Evolutionary conservation across 2,113 vertebrate genomes (phyloP).

Genomic region (Coptodon bakossiorum): DNA sequence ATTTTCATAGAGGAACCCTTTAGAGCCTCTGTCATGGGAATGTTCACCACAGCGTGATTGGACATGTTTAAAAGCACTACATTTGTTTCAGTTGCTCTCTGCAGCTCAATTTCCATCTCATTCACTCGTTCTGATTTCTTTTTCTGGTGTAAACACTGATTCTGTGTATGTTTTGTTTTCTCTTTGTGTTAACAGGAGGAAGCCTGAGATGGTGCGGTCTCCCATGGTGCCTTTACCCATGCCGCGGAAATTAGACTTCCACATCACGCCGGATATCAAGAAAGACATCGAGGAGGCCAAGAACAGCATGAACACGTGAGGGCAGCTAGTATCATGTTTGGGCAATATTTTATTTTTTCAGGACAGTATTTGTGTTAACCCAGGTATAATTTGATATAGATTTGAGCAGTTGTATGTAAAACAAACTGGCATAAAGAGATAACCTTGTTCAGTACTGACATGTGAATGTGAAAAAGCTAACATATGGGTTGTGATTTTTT

Average conservation of each 20-base stretch:
- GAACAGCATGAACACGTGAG: slow-evolving; percentile 86
- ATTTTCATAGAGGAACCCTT: not conserved
- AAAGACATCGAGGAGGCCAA: slow-evolving; percentile 88
- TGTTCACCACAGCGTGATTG: not conserved
- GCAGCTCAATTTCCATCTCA: not conserved
- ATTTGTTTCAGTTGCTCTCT: not conserved
- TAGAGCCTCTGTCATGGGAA: not conserved
- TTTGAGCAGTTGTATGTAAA: not conserved
- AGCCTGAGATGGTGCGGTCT: slow-evolving; percentile 58
- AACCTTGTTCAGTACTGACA: not conserved
- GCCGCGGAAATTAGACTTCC: slow-evolving; percentile 88
- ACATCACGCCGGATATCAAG: slow-evolving; percentile 87
- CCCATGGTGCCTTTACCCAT: slow-evolving; percentile 73
- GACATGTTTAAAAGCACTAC: not conserved
- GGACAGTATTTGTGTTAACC: not conserved
- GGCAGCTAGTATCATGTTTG: not conserved
- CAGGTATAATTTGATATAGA: not conserved
- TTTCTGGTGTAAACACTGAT: not conserved
- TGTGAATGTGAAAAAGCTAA: not conserved
- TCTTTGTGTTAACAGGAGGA: slow-evolving; percentile 70
- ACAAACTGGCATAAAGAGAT: not conserved
- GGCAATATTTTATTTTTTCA: not conserved
- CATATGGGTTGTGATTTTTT: not conserved
- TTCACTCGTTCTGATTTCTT: not conserved
- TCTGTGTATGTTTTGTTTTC: not conserved